phyloP scores from a whole-genome alignment of 2,888 invertebrate species.

The Leucoptera coffeella region DNA sequence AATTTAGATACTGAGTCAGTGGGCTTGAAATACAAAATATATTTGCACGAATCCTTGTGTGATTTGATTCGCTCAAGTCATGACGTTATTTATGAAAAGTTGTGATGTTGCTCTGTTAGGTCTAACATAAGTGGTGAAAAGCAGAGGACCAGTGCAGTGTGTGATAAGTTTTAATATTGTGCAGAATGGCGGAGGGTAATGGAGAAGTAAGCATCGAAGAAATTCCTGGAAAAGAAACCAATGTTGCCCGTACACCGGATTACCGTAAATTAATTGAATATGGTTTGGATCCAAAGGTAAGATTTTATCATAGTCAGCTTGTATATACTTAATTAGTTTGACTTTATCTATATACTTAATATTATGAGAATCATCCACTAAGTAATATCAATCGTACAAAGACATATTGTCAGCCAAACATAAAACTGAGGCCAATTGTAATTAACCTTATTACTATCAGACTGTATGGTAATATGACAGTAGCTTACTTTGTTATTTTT shows the following conservation, averaged over 20 bases:
- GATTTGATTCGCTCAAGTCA: too few relatives aligned
- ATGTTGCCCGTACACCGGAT: slow-evolving; percentile 77
- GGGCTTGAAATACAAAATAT: too few relatives aligned
- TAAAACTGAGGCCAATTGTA: slow-evolving; percentile 12
- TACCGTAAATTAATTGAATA: slow-evolving; percentile 92
- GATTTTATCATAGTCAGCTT: slow-evolving; percentile 6
- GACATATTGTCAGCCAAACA: slow-evolving; percentile 10
- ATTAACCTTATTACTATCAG: slow-evolving; percentile 14
- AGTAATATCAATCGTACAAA: slow-evolving; percentile 9
- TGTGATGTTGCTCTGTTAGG: too few relatives aligned
- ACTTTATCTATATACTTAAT: too few relatives aligned
- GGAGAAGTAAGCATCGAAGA: slow-evolving; percentile 76
- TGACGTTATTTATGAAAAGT: too few relatives aligned
- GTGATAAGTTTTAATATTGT: slow-evolving; percentile 42
- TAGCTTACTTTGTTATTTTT: too few relatives aligned
- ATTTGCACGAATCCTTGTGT: too few relatives aligned
- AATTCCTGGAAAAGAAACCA: slow-evolving; percentile 60
- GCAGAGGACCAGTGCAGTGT: slow-evolving; percentile 39
- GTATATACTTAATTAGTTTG: neutral
- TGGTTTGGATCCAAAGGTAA: slow-evolving; percentile 89
- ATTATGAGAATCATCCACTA: neutral
- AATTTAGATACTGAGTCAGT: too few relatives aligned
- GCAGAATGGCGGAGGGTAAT: slow-evolving; percentile 80
- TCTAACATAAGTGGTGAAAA: too few relatives aligned
- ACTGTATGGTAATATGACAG: slow-evolving; percentile 7